Percentiles rank a stretch among this genome's conserved stretches.
Evolutionary conservation across 1,140 invertebrate species (phyloP).

Genomic region (Phenacoccus solenopsis): DNA sequence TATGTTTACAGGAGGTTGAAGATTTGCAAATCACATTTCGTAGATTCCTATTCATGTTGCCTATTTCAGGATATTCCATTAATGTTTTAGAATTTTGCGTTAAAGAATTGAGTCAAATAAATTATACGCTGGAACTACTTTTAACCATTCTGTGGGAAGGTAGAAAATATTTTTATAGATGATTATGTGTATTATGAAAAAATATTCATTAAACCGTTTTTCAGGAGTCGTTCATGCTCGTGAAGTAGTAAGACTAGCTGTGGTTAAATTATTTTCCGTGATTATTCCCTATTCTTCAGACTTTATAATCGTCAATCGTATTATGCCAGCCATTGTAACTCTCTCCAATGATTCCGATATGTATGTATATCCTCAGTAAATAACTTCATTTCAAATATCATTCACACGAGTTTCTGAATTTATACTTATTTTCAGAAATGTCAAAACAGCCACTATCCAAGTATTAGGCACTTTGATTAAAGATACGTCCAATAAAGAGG

Average conservation of each 20-base stretch:
- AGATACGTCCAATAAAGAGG: slow-evolving; percentile 39
- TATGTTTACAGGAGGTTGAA: slow-evolving; percentile 31
- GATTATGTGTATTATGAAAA: slow-evolving; percentile 11
- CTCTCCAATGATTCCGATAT: slow-evolving; percentile 54
- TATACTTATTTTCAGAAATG: slow-evolving; percentile 38
- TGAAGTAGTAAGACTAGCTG: slow-evolving; percentile 42
- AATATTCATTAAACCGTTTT: slow-evolving; percentile 24
- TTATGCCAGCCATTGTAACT: slow-evolving; percentile 55
- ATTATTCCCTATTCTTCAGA: slow-evolving; percentile 44
- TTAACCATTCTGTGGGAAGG: slow-evolving; percentile 55
- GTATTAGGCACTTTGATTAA: slow-evolving; percentile 51
- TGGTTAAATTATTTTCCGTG: slow-evolving; percentile 46
- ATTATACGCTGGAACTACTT: slow-evolving; percentile 24
- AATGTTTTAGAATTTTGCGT: slow-evolving; percentile 38
- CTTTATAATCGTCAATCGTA: slow-evolving; percentile 41
- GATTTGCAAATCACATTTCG: slow-evolving; percentile 39
- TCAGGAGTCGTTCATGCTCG: slow-evolving; percentile 50
- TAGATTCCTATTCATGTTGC: slow-evolving; percentile 39
- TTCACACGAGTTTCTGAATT: slow-evolving; percentile 21
- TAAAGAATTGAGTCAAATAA: slow-evolving; percentile 32
- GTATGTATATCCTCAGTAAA: slow-evolving; percentile 36
- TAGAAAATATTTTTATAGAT: slow-evolving; percentile 26
- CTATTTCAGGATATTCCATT: slow-evolving; percentile 40
- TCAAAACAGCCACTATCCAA: slow-evolving; percentile 48
- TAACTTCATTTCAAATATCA: not conserved